Evolutionary conservation across 23 tunicate genomes (phyloP), one percentile per base, ranked within the genome.

Genomic region (Oikopleura vanhoeffeni): DNA sequence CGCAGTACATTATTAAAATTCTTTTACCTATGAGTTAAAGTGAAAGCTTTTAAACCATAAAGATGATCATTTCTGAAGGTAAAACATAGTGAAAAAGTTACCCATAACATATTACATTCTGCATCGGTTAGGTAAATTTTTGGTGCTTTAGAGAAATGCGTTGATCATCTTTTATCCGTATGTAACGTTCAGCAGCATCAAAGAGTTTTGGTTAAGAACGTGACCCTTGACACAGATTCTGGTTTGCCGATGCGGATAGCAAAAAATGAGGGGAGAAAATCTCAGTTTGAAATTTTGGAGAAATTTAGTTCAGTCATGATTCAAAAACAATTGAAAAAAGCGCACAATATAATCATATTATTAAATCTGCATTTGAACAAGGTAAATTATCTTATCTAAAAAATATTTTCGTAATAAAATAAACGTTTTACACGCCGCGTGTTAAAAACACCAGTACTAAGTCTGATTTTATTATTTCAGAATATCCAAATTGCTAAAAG

Each of bases 401-500:
- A n/a, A n/a, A n/a, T n/a, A n/a, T n/a, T n/a, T n/a, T n/a, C n/a
- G n/a, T n/a, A n/a, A n/a, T n/a, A n/a, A n/a, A n/a, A n/a, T n/a
- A n/a, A n/a, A n/a, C n/a, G n/a, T n/a, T n/a, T n/a, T n/a, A n/a
- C n/a, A n/a, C n/a, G n/a, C n/a, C n/a, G n/a, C n/a, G n/a, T n/a
- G n/a, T n/a, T n/a, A n/a, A n/a, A n/a, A n/a, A n/a, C n/a, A n/a
- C n/a, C n/a, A n/a, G n/a, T n/a, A n/a, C n/a, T n/a, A n/a, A n/a
- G n/a, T n/a, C n/a, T n/a, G n/a, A n/a, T n/a, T n/a, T n/a, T n/a
- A n/a, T n/a, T n/a, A n/a, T n/a, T n/a, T n/a, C n/a, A 71, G 99
- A 95, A 90, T 95, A 85, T 67, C 99, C 99, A 95, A 90, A 76
- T 86, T 95, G 60, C 83, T 95, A 4, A 87, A 89, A 39, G 84